Conservation (phyloP, 1,140 invertebrate genomes). For the Brachionus rotundiformis region DNA sequence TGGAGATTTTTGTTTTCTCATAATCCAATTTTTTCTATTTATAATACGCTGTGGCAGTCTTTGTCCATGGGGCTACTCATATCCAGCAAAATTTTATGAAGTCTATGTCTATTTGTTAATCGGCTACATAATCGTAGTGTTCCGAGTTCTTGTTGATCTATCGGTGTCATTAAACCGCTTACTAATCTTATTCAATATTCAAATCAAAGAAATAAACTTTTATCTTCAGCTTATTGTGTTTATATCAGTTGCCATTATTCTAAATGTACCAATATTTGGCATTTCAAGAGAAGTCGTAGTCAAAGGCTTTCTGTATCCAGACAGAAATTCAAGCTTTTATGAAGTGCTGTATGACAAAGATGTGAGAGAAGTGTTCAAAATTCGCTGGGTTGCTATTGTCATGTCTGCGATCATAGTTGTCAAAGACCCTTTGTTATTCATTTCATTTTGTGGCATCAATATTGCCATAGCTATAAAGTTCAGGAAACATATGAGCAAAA, state of each 20-base stretch:
- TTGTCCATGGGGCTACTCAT: slow-evolving; percentile 16
- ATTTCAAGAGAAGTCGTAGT: background rate
- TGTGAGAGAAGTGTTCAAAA: background rate
- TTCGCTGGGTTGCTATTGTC: background rate
- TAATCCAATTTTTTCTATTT: background rate
- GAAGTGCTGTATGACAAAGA: slow-evolving; percentile 16
- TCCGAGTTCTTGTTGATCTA: slow-evolving; percentile 28
- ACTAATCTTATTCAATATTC: background rate
- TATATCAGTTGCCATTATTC: background rate
- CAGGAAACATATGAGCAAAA: background rate
- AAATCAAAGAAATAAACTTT: slow-evolving; percentile 30
- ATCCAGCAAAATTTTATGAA: slow-evolving; percentile 9
- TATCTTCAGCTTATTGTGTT: background rate
- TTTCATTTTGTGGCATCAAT: slow-evolving; percentile 19
- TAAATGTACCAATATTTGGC: slow-evolving; percentile 9
- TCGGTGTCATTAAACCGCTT: slow-evolving; percentile 17
- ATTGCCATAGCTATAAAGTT: slow-evolving; percentile 19
- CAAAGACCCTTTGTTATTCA: slow-evolving; percentile 21
- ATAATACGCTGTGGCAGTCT: slow-evolving; percentile 9
- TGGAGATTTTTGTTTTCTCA: slow-evolving; percentile 18
- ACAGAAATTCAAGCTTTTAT: background rate
- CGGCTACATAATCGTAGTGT: slow-evolving; percentile 6
- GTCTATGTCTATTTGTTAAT: slow-evolving; percentile 24
- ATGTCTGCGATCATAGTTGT: background rate
- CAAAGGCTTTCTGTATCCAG: background rate